Conservation (phyloP, 2,888 invertebrate genomes). For the Troglohyphantes excavatus region DNA sequence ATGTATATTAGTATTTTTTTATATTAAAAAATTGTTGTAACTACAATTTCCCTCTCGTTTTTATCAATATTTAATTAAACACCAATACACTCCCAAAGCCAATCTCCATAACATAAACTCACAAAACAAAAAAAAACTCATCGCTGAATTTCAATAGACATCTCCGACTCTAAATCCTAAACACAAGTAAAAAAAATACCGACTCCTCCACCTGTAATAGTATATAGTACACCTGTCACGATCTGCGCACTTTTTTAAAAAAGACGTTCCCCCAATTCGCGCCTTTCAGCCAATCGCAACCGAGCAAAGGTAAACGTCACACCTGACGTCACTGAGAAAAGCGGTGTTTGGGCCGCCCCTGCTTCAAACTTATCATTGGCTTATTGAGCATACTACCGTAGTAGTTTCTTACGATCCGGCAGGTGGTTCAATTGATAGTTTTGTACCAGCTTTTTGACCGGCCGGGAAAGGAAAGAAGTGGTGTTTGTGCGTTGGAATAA, state of each 20-base stretch:
- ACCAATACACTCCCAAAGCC: too few species aligned
- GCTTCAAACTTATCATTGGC: constrained; percentile 47
- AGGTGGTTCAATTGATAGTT: constrained; percentile 22
- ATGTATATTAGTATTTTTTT: too few species aligned
- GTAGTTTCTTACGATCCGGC: constrained; percentile 11
- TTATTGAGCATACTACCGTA: constrained; percentile 13
- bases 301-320: constrained; percentile 6
- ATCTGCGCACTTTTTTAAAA: background rate
- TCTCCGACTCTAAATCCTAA: background rate
- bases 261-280: constrained; percentile 49
- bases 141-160: background rate
- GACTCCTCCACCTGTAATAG: constrained; percentile 21
- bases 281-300: constrained; percentile 37
- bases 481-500: background rate
- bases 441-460: constrained; percentile 44
- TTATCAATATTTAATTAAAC: too few species aligned
- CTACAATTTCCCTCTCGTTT: too few species aligned
- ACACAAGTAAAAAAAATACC: constrained; percentile 2
- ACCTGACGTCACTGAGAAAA: constrained; percentile 53
- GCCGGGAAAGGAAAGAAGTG: constrained; percentile 13
- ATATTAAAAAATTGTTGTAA: too few species aligned
- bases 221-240: constrained; percentile 58
- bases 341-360: constrained; percentile 32
- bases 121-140: background rate
- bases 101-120: too few species aligned